Base-by-base conservation (phyloP, 2,888 invertebrate species). In the Agonopterix subpropinquella region DNA sequence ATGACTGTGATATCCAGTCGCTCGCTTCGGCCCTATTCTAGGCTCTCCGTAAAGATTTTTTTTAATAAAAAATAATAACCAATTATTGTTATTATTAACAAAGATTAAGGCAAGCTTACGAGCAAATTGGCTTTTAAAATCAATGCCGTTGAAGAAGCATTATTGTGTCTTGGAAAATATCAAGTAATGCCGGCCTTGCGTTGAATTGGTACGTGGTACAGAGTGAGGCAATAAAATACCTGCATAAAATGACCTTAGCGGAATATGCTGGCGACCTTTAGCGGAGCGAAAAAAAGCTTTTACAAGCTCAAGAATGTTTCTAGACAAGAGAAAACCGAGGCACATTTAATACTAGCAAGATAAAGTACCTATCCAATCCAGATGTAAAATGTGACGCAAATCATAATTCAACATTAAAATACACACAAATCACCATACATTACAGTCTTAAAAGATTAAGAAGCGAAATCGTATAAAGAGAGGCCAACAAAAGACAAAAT, bases 181-280 rank as follows among this genome's bases (percentile, higher is more conserved):
- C 76, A 78, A 73, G 72, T 73, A 73, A 74, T 78, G 76, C 70
- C 64, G 77, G 77, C 85, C 85, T 86, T 82, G 84, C 70, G 68
- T 78, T 72, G 77, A 73, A 83, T 80, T 75, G 76, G 76, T 74
- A 62, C 70, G 77, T 74, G 72, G 74, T 74, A 73, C 66, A 49
- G 64, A 71, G 74, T 83, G 82, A 75, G 69, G 81, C 80, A 80
- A 81, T 80, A 74, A 79, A 77, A 80, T 80, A 75, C 74, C 75
- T 76, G 75, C 73, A 78, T 73, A 73, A 77, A 73, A 61, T 77
- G 84, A 83, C 85, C 85, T 86, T 81, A 82, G 73, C 73, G 69
- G 74, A 78, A 80, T 78, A 81, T 70, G 72, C 70, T 55, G 72
- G 69, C 70, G 82, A 79, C 82, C 79, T 82, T 81, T 79, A 67